These are phyloP conservation scores for Serrognathus titanus DNA, from an alignment of 2,888 invertebrate genomes.

Conservation along the genomic window DNA sequence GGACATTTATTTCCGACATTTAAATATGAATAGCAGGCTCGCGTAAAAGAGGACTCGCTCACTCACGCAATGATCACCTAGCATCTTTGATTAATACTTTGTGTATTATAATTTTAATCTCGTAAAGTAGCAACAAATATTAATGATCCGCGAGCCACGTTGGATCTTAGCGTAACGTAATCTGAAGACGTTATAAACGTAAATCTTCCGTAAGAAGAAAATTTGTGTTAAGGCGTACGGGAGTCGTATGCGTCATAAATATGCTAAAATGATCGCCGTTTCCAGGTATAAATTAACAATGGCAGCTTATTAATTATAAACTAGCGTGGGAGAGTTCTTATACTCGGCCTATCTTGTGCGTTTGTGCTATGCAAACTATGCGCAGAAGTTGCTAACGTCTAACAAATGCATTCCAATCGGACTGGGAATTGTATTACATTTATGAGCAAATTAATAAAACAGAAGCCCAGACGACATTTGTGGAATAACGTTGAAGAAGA, in stretches of 20 bases:
- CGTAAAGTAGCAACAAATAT: constrained; percentile 1
- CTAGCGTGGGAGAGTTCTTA: constrained; percentile 5
- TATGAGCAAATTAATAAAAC: no score
- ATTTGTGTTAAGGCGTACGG: background rate
- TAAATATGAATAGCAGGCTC: background rate
- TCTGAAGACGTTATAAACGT: background rate
- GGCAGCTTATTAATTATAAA: constrained; percentile 8
- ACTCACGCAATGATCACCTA: background rate
- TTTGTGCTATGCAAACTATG: background rate
- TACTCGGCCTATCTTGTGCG: constrained; percentile 1
- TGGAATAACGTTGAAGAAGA: no score
- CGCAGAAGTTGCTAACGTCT: background rate
- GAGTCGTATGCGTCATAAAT: background rate
- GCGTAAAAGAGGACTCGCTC: background rate
- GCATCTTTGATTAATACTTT: background rate
- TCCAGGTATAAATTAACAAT: constrained; percentile 9
- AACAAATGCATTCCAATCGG: background rate
- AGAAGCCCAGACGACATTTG: no score
- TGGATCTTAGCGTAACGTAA: background rate
- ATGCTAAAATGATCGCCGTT: background rate
- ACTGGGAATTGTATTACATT: no score
- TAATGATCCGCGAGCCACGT: background rate
- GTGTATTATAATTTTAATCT: background rate
- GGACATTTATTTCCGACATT: background rate
- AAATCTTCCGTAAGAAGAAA: background rate